A percentile compares a stretch with the other conserved stretches of the same genome.
phyloP scores from a whole-genome alignment of 2,888 invertebrate species.

The Schrankia costaestrigalis region DNA sequence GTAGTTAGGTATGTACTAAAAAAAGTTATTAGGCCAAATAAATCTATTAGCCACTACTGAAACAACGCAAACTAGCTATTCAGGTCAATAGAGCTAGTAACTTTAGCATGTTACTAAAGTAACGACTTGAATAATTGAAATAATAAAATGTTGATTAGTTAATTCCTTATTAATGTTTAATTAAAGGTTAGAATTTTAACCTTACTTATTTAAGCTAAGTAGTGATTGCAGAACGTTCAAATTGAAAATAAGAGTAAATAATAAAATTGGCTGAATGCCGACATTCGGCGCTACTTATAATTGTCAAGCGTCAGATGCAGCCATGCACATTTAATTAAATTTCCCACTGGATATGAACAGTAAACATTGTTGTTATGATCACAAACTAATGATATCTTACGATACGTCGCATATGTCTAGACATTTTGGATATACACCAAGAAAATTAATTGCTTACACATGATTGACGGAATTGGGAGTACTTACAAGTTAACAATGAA shows the following conservation, averaged over 20 bases:
- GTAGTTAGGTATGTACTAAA: constrained; percentile 1
- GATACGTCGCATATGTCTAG: constrained; percentile 26
- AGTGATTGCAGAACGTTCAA: no score
- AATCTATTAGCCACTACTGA: constrained; percentile 7
- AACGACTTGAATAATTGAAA: no score
- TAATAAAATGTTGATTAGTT: no score
- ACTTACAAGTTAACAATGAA: constrained; percentile 91
- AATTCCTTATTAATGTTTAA: no score
- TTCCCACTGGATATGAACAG: constrained; percentile 29
- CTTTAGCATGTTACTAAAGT: no score
- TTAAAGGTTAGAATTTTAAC: no score
- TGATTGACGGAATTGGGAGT: constrained; percentile 13
- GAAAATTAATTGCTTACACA: constrained; percentile 19
- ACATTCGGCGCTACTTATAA: constrained; percentile 35
- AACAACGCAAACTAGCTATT: constrained; percentile 13
- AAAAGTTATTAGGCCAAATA: constrained; percentile 17
- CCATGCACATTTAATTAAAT: constrained; percentile 46
- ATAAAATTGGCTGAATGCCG: constrained; percentile 50
- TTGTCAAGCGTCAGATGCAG: constrained; percentile 41
- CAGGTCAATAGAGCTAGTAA: constrained; percentile 11
- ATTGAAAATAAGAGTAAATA: no score
- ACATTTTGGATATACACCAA: constrained; percentile 34
- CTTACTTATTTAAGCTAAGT: no score
- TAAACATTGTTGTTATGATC: constrained; percentile 38
- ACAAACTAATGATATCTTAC: constrained; percentile 28